A percentile compares a stretch with the other conserved stretches of the same genome.
Evolutionary conservation across 2,888 invertebrate species (phyloP).

Genomic region (Philereme vetulata): DNA sequence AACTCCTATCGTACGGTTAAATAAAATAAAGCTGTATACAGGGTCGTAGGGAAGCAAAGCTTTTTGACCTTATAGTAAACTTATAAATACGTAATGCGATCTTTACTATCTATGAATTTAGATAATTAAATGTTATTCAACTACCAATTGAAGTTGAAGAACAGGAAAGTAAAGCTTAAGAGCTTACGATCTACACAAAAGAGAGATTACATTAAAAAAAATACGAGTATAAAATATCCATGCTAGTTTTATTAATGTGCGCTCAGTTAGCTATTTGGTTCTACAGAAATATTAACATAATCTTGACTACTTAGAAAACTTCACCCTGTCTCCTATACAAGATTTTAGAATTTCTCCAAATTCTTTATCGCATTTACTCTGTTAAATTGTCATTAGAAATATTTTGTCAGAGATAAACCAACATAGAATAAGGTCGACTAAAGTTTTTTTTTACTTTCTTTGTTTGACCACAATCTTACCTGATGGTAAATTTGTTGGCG

Average conservation of each 20-base stretch:
- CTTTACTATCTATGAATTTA: conserved; percentile 12
- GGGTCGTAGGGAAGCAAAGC: conserved; percentile 33
- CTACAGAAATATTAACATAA: no score
- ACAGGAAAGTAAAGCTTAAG: no score
- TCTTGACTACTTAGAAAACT: background rate
- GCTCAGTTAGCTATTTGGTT: no score
- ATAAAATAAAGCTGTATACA: conserved; percentile 56
- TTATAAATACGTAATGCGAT: conserved; percentile 37
- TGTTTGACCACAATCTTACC: no score
- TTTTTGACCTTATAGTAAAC: conserved; percentile 27
- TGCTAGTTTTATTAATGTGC: no score
- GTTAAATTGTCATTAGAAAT: conserved; percentile 5
- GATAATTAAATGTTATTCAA: conserved; percentile 8
- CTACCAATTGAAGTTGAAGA: background rate
- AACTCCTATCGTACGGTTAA: conserved; percentile 58
- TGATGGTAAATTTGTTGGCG: no score
- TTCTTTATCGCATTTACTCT: conserved; percentile 5
- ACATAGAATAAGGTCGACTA: conserved; percentile 27
- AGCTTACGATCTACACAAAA: no score
- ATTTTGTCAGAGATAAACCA: conserved; percentile 14
- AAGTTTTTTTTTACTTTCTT: conserved; percentile 4
- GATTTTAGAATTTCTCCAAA: background rate
- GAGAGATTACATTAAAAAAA: no score
- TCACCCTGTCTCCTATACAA: no score
- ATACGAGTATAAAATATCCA: no score